Conservation (phyloP, 1,140 invertebrate species). For the Frieseomelitta varia region DNA sequence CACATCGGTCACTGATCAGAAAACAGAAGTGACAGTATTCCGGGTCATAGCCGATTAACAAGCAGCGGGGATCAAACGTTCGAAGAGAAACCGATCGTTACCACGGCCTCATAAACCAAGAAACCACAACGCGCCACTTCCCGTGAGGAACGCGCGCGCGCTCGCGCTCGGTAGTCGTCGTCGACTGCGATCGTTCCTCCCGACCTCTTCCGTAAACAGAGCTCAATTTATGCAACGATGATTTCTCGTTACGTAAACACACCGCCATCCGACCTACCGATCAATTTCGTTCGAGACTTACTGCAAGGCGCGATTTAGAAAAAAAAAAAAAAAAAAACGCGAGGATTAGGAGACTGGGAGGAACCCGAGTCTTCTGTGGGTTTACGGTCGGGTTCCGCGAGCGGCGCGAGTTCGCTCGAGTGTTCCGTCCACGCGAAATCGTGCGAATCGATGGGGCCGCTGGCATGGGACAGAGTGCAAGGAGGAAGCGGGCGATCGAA, state of each 20-base stretch:
- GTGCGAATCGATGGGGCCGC: constrained; percentile 58
- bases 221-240: constrained; percentile 56
- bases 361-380: background rate
- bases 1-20: background rate
- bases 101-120: constrained; percentile 43
- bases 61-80: constrained; percentile 4
- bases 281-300: background rate
- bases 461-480: constrained; percentile 56
- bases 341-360: background rate
- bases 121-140: constrained; percentile 37
- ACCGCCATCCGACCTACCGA: background rate
- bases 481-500: constrained; percentile 59
- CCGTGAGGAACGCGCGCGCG: constrained; percentile 8
- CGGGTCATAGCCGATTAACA: constrained; percentile 2
- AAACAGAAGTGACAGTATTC: background rate
- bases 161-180: constrained; percentile 11
- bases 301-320: background rate
- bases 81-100: constrained; percentile 31
- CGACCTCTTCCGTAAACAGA: constrained; percentile 60
- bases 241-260: background rate
- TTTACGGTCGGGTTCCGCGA: background rate
- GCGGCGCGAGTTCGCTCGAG: background rate
- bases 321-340: background rate
- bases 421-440: constrained; percentile 45
- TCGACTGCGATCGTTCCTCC: constrained; percentile 28